A percentile compares a stretch with the other conserved stretches of the same genome.
phyloP scores from a whole-genome alignment of 2,113 vertebrate genomes.

The Hoplias malabaricus region DNA sequence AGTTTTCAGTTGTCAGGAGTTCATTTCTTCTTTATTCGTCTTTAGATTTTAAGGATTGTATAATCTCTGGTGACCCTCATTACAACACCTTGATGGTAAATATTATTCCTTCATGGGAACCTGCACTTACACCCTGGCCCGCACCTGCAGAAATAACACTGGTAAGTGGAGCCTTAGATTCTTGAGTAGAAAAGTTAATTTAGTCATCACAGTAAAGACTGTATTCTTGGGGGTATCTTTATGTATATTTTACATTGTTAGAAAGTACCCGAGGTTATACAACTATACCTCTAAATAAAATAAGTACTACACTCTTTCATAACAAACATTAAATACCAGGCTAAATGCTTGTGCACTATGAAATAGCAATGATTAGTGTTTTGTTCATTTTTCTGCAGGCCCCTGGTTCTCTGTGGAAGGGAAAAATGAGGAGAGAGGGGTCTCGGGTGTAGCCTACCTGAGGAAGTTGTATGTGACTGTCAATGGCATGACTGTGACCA shows the following conservation, averaged over 20 bases:
- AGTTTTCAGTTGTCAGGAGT: constrained; percentile 26
- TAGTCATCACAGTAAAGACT: too few relatives aligned
- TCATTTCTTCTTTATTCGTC: constrained; percentile 3
- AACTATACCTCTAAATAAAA: too few relatives aligned
- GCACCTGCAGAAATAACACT: constrained; percentile 69
- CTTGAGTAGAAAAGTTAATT: too few relatives aligned
- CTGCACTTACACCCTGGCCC: constrained; percentile 79
- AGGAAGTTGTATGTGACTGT: constrained; percentile 72
- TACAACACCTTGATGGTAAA: constrained; percentile 80
- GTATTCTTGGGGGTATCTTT: too few relatives aligned
- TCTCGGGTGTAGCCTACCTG: constrained; percentile 56
- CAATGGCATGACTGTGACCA: constrained; percentile 66
- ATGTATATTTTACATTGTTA: too few relatives aligned
- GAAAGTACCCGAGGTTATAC: too few relatives aligned
- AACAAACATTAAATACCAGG: too few relatives aligned
- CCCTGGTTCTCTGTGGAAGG: constrained; percentile 78
- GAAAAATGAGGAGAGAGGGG: constrained; percentile 76
- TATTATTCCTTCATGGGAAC: constrained; percentile 85
- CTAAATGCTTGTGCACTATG: too few relatives aligned
- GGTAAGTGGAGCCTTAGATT: constrained; percentile 48
- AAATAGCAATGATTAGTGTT: too few relatives aligned
- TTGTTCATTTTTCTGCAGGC: constrained; percentile 66
- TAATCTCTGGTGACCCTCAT: constrained; percentile 84
- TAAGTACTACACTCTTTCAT: too few relatives aligned
- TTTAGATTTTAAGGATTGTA: constrained; percentile 73